These are phyloP conservation scores for Drosophila mettleri DNA, from an alignment of 2,888 invertebrate species.

Conservation along the genomic window DNA sequence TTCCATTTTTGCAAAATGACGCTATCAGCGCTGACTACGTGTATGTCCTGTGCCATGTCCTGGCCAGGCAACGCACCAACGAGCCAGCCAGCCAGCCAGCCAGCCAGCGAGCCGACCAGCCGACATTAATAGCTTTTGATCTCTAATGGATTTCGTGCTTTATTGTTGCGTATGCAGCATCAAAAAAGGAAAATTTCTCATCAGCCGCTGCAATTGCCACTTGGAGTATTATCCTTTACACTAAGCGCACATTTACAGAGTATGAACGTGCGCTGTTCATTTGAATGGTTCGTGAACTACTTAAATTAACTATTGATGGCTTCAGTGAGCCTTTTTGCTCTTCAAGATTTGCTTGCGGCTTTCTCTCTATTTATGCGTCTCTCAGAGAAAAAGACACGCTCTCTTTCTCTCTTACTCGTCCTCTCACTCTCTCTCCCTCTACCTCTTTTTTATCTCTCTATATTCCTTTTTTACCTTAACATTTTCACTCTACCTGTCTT, in stretches of 20 bases:
- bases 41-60: constrained; percentile 21
- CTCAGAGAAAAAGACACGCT: neutral
- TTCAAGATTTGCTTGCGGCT: too few relatives aligned
- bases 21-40: constrained; percentile 56
- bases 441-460: neutral
- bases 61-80: neutral
- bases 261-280: constrained; percentile 1
- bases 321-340: neutral
- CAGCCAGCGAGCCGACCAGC: constrained; percentile 2
- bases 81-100: neutral
- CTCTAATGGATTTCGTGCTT: constrained; percentile 69
- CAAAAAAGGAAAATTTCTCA: constrained; percentile 11
- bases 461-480: too few relatives aligned
- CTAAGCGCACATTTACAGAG: neutral
- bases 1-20: constrained; percentile 40
- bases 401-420: neutral
- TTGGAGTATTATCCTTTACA: constrained; percentile 7
- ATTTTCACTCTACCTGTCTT: too few relatives aligned
- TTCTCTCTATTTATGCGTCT: too few relatives aligned
- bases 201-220: constrained; percentile 37
- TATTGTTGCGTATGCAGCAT: constrained; percentile 47
- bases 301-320: neutral
- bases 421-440: neutral
- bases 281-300: neutral
- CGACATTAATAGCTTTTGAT: constrained; percentile 63